phyloP scores from a whole-genome alignment of 2,888 invertebrate genomes.

The Xestia sexstrigata region DNA sequence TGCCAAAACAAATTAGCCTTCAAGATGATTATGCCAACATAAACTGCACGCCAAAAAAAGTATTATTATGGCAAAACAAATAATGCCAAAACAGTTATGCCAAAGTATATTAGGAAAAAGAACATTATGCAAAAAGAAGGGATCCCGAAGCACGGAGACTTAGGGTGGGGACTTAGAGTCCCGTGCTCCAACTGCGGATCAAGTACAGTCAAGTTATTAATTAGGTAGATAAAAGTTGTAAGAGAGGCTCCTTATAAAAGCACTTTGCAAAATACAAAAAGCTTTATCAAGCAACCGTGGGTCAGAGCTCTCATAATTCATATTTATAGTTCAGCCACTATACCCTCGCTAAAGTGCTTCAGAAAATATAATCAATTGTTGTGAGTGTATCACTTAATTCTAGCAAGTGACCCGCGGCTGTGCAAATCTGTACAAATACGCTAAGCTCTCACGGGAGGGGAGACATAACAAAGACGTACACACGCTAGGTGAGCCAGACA shows the following conservation, averaged over 20 bases:
- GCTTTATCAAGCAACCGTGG: background rate
- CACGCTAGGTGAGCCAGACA: constrained; percentile 9
- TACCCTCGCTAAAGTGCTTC: constrained; percentile 5
- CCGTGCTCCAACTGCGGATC: no score
- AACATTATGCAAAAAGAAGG: no score
- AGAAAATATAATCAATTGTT: constrained; percentile 46
- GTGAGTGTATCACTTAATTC: constrained; percentile 49
- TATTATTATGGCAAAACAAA: no score
- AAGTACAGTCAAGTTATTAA: no score
- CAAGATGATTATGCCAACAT: no score
- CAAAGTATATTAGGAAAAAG: no score
- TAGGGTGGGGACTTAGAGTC: no score
- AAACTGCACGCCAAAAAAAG: no score
- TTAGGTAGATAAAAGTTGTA: background rate
- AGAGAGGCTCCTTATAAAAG: background rate
- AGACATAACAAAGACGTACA: background rate
- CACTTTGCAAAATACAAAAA: constrained; percentile 16
- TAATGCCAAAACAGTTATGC: no score
- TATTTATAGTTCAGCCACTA: constrained; percentile 30
- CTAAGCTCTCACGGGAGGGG: constrained; percentile 47
- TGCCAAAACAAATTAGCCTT: no score
- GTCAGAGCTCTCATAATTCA: constrained; percentile 33
- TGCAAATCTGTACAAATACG: constrained; percentile 53
- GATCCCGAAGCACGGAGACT: no score
- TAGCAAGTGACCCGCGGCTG: constrained; percentile 35